Percentiles rank a stretch among this genome's conserved stretches.
These are phyloP conservation scores for Leptinotarsa undecemlineata DNA, from an alignment of 1,140 invertebrate species.

Conservation along the genomic window DNA sequence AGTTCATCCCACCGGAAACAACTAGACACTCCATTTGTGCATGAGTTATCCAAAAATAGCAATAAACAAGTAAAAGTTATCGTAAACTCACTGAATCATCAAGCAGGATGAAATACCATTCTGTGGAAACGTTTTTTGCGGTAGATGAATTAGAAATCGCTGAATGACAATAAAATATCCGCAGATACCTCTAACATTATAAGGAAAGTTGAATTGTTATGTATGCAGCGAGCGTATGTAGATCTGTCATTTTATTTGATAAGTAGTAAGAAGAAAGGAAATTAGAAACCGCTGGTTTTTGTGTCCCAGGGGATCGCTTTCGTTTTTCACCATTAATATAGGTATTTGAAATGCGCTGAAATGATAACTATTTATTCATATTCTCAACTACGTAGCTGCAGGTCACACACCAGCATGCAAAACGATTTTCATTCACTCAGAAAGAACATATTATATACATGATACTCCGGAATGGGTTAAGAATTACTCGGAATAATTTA, in stretches of 20 bases:
- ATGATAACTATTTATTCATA: background rate
- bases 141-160: background rate
- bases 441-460: no score
- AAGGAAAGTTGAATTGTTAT: slow-evolving; percentile 8
- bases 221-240: slow-evolving; percentile 1
- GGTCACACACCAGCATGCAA: no score
- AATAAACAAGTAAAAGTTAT: background rate
- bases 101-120: background rate
- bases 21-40: background rate
- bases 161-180: slow-evolving; percentile 3
- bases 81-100: background rate
- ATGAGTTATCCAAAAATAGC: background rate
- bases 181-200: background rate
- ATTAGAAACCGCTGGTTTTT: slow-evolving; percentile 1
- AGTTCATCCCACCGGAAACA: background rate
- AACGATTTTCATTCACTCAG: no score
- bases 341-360: background rate
- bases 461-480: no score
- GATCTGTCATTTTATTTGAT: slow-evolving; percentile 8
- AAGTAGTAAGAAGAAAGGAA: background rate
- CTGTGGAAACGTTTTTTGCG: background rate
- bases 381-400: background rate
- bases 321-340: background rate
- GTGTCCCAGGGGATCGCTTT: slow-evolving; percentile 7
- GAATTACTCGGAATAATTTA: no score